These are phyloP conservation scores for Mesochorus sp. DNA, from an alignment of 2,888 invertebrate genomes.

Conservation along the genomic window DNA sequence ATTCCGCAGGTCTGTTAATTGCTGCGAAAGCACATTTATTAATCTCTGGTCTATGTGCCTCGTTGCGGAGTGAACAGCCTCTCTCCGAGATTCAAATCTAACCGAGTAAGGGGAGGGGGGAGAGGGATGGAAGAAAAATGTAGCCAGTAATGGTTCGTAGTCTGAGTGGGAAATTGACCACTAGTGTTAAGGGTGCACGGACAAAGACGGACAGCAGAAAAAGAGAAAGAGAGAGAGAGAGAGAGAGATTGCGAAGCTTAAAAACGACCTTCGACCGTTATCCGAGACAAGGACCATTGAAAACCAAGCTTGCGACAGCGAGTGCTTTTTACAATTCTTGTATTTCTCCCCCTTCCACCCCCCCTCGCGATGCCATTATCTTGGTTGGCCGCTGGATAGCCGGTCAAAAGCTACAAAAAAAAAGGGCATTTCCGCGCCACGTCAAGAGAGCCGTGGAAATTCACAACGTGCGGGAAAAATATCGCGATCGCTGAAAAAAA, in stretches of 20 bases:
- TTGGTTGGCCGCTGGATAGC: no score
- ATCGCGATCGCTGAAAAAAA: conserved; percentile 2
- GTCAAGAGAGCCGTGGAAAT: background rate
- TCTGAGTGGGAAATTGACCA: conserved; percentile 82
- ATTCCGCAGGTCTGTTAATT: no score
- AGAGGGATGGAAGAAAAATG: background rate
- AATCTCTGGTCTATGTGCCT: no score
- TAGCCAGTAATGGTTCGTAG: conserved; percentile 78
- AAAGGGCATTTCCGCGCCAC: background rate
- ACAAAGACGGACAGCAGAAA: conserved; percentile 16
- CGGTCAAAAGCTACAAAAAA: background rate
- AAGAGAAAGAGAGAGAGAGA: background rate
- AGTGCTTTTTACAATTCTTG: conserved; percentile 48
- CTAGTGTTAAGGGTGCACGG: conserved; percentile 64
- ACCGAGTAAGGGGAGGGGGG: background rate
- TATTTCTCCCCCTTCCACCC: background rate
- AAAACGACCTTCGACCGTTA: conserved; percentile 75
- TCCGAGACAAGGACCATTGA: conserved; percentile 66
- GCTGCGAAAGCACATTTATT: no score
- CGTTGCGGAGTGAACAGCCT: no score
- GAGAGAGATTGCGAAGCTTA: conserved; percentile 59
- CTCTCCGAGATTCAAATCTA: no score
- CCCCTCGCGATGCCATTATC: no score
- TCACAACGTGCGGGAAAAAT: background rate
- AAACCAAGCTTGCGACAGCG: conserved; percentile 36